Conservation (phyloP, 2,888 invertebrate genomes). For the Nezara viridula region DNA sequence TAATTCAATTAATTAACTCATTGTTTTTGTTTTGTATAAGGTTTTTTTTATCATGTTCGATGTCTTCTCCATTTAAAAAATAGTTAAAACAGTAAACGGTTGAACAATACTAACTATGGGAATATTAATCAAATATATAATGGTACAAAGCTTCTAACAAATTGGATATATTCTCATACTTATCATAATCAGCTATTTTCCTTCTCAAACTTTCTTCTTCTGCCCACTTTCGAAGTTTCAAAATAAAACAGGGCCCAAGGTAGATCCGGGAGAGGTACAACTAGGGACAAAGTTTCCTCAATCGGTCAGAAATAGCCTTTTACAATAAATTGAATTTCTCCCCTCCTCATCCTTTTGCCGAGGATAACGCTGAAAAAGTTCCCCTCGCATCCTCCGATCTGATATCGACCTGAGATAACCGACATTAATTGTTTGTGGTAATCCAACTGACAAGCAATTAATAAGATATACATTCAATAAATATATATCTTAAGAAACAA, state of each 20-base stretch:
- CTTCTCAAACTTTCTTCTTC: not conserved
- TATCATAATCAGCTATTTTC: not conserved
- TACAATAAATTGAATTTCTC: slow-evolving; percentile 25
- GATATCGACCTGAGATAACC: not conserved
- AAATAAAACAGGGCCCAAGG: not conserved
- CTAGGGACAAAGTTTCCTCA: not conserved
- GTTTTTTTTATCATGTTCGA: too few relatives aligned
- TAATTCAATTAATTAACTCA: too few relatives aligned
- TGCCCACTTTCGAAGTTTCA: not conserved
- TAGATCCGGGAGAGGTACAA: not conserved
- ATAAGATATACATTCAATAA: not conserved
- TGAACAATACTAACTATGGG: too few relatives aligned
- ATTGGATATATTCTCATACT: not conserved
- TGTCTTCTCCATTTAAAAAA: too few relatives aligned
- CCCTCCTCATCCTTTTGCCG: not conserved
- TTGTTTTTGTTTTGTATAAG: too few relatives aligned
- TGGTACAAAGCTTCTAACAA: not conserved
- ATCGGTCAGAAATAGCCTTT: slow-evolving; percentile 25
- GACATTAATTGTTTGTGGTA: not conserved
- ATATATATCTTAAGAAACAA: not conserved
- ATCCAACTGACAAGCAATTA: slow-evolving; percentile 12
- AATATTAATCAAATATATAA: too few relatives aligned
- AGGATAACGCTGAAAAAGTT: slow-evolving; percentile 14
- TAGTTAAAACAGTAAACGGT: too few relatives aligned
- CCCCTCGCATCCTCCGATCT: not conserved